Evolutionary conservation across 2,113 vertebrate genomes (phyloP).

Genomic region (Pangasianodon gigas): DNA sequence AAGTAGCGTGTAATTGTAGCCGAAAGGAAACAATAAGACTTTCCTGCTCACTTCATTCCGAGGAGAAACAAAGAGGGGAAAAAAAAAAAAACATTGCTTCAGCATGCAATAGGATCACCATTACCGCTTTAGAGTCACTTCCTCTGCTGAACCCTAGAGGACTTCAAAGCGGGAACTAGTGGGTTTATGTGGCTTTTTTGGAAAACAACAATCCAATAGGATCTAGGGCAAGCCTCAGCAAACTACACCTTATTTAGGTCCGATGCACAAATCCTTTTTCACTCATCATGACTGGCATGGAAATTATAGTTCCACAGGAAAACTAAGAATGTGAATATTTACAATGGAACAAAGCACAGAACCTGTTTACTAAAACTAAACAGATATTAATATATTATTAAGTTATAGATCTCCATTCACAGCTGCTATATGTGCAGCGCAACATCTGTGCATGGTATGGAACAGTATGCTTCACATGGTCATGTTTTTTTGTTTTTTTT

Average conservation of each 20-base stretch:
- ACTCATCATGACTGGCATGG: constrained; percentile 24
- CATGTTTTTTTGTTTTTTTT: not conserved
- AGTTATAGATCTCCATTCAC: not conserved
- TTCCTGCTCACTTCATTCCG: constrained; percentile 40
- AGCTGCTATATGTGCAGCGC: not conserved
- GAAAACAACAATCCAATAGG: constrained; percentile 3
- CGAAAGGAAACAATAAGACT: constrained; percentile 43
- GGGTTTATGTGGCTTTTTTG: constrained; percentile 11
- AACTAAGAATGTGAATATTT: constrained; percentile 5
- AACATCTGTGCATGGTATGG: not conserved
- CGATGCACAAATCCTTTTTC: not conserved
- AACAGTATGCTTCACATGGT: not conserved
- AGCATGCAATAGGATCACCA: constrained; percentile 15
- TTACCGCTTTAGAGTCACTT: constrained; percentile 12
- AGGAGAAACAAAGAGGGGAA: not conserved
- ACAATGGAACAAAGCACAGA: not conserved
- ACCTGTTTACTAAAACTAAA: not conserved
- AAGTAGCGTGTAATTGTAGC: constrained; percentile 35
- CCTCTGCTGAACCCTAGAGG: not conserved
- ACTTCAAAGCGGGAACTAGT: not conserved
- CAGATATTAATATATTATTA: not conserved
- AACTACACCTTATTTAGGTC: constrained; percentile 19
- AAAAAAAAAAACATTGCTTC: not conserved
- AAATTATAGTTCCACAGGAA: constrained; percentile 6
- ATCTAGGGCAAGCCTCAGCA: not conserved